phyloP scores from a whole-genome alignment of 2,888 invertebrate species.

The Drosophila falleni region DNA sequence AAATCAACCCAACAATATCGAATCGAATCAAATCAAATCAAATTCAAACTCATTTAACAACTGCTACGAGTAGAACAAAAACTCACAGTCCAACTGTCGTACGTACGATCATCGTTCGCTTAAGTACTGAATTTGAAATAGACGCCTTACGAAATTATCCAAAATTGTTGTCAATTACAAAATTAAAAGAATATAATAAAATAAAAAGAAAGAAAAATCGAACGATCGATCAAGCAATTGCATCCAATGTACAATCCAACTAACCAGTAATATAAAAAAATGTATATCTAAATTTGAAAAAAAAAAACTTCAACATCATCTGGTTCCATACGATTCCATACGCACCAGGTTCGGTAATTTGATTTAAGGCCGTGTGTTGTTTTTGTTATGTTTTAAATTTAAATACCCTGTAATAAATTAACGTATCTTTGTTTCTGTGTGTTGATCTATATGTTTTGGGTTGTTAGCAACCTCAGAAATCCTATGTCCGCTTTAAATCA shows the following conservation, averaged over 20 bases:
- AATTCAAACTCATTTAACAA: slow-evolving; percentile 45
- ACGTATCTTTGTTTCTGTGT: slow-evolving; percentile 46
- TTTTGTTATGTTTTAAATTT: slow-evolving; percentile 19
- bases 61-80: slow-evolving; percentile 58
- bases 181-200: not conserved
- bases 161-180: slow-evolving; percentile 36
- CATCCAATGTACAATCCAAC: slow-evolving; percentile 57
- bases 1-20: slow-evolving; percentile 46
- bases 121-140: slow-evolving; percentile 53
- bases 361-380: slow-evolving; percentile 64
- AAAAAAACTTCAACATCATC: slow-evolving; percentile 68
- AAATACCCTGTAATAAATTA: slow-evolving; percentile 22
- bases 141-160: slow-evolving; percentile 54
- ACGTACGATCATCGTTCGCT: slow-evolving; percentile 71
- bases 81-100: slow-evolving; percentile 68
- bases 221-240: slow-evolving; percentile 61
- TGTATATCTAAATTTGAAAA: slow-evolving; percentile 21
- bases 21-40: slow-evolving; percentile 23
- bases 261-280: slow-evolving; percentile 40
- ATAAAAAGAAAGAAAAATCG: slow-evolving; percentile 26
- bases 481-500: slow-evolving; percentile 37
- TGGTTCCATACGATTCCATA: slow-evolving; percentile 67
- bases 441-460: slow-evolving; percentile 38
- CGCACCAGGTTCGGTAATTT: slow-evolving; percentile 76
- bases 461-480: slow-evolving; percentile 20